Conservation (phyloP, 2,888 invertebrate genomes). For the Creontiades dilutus region DNA sequence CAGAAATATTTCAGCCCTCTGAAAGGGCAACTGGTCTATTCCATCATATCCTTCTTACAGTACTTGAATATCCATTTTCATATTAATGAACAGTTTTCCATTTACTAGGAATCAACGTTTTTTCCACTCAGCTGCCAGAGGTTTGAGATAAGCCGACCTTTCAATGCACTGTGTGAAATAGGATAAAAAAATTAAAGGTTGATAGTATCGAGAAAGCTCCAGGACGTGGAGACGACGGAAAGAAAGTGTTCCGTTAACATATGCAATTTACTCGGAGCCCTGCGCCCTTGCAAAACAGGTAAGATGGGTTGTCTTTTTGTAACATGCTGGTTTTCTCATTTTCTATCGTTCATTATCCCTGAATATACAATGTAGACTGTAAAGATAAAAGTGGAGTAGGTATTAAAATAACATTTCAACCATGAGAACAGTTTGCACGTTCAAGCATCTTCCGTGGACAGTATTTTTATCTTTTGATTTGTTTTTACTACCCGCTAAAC, state of each 20-base stretch:
- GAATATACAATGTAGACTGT: neutral
- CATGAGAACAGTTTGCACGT: neutral
- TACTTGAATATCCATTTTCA: too few relatives aligned
- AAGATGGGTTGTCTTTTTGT: neutral
- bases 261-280: neutral
- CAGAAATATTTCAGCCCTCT: too few relatives aligned
- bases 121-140: too few relatives aligned
- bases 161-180: neutral
- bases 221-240: neutral
- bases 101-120: too few relatives aligned
- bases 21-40: too few relatives aligned
- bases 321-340: neutral
- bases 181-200: neutral
- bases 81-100: too few relatives aligned
- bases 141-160: neutral
- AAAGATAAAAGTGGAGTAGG: neutral
- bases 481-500: neutral
- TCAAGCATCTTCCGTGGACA: neutral
- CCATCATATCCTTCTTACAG: too few relatives aligned
- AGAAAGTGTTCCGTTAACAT: conserved; percentile 32
- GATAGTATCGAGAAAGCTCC: neutral
- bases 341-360: neutral
- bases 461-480: neutral
- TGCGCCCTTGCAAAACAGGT: conserved; percentile 9
- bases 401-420: neutral